Percentiles rank a stretch among this genome's conserved stretches.
Evolutionary conservation across 2,888 invertebrate species (phyloP).

Genomic region (Cataglyphis altisquamis): DNA sequence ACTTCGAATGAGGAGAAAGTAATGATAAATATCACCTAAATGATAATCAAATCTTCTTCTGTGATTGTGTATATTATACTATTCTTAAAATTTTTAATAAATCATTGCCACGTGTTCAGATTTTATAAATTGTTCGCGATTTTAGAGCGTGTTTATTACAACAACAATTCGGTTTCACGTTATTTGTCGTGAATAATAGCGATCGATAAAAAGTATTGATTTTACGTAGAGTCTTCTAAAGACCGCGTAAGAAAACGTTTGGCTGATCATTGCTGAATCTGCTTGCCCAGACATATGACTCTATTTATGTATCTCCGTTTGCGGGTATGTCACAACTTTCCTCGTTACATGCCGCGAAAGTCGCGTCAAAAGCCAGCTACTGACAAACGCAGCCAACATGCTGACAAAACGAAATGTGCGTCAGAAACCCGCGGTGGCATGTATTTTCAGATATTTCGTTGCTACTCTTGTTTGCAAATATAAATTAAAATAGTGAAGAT

Average conservation of each 20-base stretch:
- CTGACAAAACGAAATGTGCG: background rate
- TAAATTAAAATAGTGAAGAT: background rate
- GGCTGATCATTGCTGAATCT: background rate
- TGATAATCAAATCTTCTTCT: background rate
- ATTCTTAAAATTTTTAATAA: background rate
- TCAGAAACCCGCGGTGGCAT: background rate
- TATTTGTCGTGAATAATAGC: background rate
- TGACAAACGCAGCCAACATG: background rate
- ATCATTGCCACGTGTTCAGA: background rate
- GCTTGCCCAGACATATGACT: background rate
- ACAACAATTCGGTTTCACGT: background rate
- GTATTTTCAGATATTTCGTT: background rate
- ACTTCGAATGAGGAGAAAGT: slow-evolving; percentile 55
- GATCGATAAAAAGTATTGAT: background rate
- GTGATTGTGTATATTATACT: background rate
- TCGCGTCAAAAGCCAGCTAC: slow-evolving; percentile 17
- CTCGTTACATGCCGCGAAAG: slow-evolving; percentile 3
- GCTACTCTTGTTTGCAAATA: background rate
- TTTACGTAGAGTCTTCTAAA: background rate
- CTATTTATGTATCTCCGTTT: slow-evolving; percentile 38
- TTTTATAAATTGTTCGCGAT: background rate
- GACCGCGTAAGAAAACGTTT: background rate
- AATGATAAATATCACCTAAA: slow-evolving; percentile 3
- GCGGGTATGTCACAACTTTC: slow-evolving; percentile 5
- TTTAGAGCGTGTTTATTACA: background rate